Percentiles rank a stretch among this genome's conserved stretches.
Conservation (phyloP, 1,140 invertebrate genomes). For the Hycleus phaleratus region DNA sequence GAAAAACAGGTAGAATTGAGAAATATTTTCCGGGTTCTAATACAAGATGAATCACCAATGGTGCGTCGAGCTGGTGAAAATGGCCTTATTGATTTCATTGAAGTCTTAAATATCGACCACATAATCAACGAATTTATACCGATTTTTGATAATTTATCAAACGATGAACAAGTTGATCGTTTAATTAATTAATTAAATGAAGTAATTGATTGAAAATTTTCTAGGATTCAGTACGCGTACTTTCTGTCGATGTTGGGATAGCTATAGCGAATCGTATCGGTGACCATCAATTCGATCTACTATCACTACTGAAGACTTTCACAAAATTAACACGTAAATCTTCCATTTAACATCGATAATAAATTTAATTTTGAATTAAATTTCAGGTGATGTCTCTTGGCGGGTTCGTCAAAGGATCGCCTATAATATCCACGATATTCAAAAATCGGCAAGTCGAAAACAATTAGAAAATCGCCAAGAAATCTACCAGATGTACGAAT, state of each 20-base stretch:
- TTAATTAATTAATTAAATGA: too few relatives aligned
- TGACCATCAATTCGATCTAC: conserved; percentile 4
- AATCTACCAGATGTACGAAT: conserved; percentile 15
- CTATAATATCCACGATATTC: conserved; percentile 24
- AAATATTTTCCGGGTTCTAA: conserved; percentile 24
- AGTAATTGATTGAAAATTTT: neutral
- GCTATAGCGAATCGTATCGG: neutral
- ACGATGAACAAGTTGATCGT: conserved; percentile 31
- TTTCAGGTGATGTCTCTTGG: conserved; percentile 31
- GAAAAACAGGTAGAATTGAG: conserved; percentile 24
- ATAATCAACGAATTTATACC: conserved; percentile 31
- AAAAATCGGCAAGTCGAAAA: conserved; percentile 12
- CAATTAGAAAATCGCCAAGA: conserved; percentile 9
- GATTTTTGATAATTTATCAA: conserved; percentile 29
- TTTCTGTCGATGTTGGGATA: conserved; percentile 29
- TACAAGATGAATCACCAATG: conserved; percentile 33
- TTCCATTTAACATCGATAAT: too few relatives aligned
- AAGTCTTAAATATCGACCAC: conserved; percentile 22
- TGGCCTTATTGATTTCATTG: conserved; percentile 22
- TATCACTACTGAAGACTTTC: conserved; percentile 25
- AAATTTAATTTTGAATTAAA: too few relatives aligned
- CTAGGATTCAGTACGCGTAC: conserved; percentile 28
- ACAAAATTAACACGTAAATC: conserved; percentile 2
- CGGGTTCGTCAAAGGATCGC: conserved; percentile 29
- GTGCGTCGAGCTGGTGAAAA: conserved; percentile 23